Base-by-base conservation (phyloP, 2,113 vertebrate species). In the Dolichotis patagonum region DNA sequence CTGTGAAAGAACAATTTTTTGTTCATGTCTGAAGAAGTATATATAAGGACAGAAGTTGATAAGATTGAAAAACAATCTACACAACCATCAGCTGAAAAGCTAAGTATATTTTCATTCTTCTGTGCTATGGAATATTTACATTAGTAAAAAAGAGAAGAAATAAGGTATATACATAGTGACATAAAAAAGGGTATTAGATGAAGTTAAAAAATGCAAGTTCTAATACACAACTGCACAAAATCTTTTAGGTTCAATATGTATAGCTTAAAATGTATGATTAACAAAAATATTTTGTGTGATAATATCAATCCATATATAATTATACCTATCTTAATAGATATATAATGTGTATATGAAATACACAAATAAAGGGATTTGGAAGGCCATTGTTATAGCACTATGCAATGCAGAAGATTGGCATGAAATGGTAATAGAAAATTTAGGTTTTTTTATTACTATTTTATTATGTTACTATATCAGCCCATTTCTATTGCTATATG, bases 71-170 rank as follows among this genome's bases (percentile, higher is more conserved):
- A 49, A 89, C 12, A 38, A n/a, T 73, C 19, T 81, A 7, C 78
- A 43, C 62, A 67, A 35, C 65, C 60, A 60, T 85, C 69, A 85
- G 30, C 43, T 46, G 32, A 88, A 30, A 83, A 22, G 16, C 54
- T 92, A 73, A 95, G 38, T 43, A 26, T 60, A 89, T 89, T 93
- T 96, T 35, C 24, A 88, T 60, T 77, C 32, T 7, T 95, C 77
- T 88, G 10, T 67, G 20, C 26, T 65, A 41, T 32, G 30, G 46
- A 95, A 67, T 78, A 84, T 32, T 82, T 60, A 20, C 4, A 88
- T 35, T 41, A 88, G 28, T 89, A 93, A 69, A 49, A 93, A 89
- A 20, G 49, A 85, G 49, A 78, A 90, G 9, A 46, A 85, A 17
- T 38, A n/a, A 60, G 69, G 52, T 77, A 7, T 38, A 60, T 60